These are phyloP conservation scores for Diabrotica virgifera DNA, from an alignment of 1,140 invertebrate species.

Conservation along the genomic window DNA sequence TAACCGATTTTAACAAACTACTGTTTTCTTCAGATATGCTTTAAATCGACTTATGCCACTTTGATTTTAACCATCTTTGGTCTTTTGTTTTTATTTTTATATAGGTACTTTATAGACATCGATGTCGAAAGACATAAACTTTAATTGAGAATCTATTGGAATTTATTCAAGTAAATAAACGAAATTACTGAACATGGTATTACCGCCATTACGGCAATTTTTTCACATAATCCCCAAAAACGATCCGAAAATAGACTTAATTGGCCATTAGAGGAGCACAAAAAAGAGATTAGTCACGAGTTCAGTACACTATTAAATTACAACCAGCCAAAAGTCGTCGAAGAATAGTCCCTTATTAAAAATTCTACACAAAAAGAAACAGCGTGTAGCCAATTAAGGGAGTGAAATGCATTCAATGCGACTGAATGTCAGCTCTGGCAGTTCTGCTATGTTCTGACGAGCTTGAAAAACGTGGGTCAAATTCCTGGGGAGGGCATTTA, in stretches of 20 bases:
- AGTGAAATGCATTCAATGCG: constrained; percentile 26
- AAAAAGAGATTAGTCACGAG: not conserved
- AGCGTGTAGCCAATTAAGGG: constrained; percentile 27
- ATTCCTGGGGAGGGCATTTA: constrained; percentile 6
- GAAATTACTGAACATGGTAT: too few species aligned
- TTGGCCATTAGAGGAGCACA: not conserved
- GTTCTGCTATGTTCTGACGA: constrained; percentile 16
- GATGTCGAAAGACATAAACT: too few species aligned
- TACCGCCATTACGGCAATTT: not conserved
- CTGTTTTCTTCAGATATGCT: too few species aligned
- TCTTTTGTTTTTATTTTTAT: too few species aligned
- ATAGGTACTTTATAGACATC: too few species aligned
- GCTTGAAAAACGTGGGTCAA: constrained; percentile 12
- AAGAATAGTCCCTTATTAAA: constrained; percentile 27
- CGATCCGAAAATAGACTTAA: not conserved
- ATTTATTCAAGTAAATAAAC: too few species aligned
- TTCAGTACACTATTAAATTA: constrained; percentile 14
- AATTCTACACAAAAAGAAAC: constrained; percentile 23
- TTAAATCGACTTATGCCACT: too few species aligned
- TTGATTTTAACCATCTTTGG: too few species aligned
- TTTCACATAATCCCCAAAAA: not conserved
- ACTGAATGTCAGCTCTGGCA: constrained; percentile 18
- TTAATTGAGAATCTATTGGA: too few species aligned
- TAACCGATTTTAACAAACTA: too few species aligned
- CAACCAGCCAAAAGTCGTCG: constrained; percentile 18